phyloP scores from a whole-genome alignment of 2,888 invertebrate species.

The Diplolepis rosae region DNA sequence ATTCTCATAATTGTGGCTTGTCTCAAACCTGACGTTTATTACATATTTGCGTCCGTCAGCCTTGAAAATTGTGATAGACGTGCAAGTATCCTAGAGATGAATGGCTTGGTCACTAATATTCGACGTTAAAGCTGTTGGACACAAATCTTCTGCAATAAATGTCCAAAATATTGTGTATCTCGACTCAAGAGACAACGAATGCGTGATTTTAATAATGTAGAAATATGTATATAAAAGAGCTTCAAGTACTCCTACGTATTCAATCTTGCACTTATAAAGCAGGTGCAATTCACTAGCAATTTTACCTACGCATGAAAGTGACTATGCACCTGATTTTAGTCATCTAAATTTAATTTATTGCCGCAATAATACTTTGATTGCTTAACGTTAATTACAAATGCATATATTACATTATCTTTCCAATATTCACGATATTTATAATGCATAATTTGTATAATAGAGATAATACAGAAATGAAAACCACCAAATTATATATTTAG shows the following conservation, averaged over 20 bases:
- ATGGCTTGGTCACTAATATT: background rate
- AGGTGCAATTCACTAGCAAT: background rate
- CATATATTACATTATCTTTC: no score
- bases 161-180: background rate
- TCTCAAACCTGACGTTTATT: constrained; percentile 3
- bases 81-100: background rate
- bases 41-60: constrained; percentile 5
- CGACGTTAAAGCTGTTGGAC: background rate
- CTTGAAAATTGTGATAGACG: constrained; percentile 21
- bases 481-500: no score
- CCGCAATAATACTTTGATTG: no score
- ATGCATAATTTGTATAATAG: no score
- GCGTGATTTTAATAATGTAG: background rate
- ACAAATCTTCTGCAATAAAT: constrained; percentile 8
- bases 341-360: background rate
- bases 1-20: background rate
- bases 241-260: background rate
- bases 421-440: no score
- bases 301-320: background rate
- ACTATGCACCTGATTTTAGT: background rate
- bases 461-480: no score
- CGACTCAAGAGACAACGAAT: background rate
- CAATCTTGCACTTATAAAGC: background rate
- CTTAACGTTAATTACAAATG: no score
- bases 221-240: background rate